Conservation (phyloP, 2,113 vertebrate genomes). For the Seriola dumerili region DNA sequence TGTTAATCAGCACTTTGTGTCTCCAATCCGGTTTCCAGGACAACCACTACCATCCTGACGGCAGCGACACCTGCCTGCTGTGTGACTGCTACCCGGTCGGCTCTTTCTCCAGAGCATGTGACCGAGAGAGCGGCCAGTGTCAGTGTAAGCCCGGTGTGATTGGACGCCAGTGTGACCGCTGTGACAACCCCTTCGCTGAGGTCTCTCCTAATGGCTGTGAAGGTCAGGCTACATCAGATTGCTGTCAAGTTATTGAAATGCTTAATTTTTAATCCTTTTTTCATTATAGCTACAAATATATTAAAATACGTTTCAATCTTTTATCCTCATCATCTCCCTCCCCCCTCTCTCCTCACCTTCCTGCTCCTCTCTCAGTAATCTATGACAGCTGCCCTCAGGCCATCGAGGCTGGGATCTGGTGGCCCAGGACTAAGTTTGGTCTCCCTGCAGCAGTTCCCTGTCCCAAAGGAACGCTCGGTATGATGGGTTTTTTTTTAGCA, state of each 20-base stretch:
- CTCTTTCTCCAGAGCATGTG: conserved; percentile 91
- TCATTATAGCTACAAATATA: conserved; percentile 20
- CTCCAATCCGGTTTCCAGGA: conserved; percentile 83
- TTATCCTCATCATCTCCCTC: conserved; percentile 32
- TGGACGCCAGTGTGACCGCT: conserved; percentile 93
- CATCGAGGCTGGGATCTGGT: conserved; percentile 94
- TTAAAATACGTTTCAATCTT: conserved; percentile 13
- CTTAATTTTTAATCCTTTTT: background rate
- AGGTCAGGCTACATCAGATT: conserved; percentile 82
- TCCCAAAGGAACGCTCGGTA: conserved; percentile 93
- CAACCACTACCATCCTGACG: conserved; percentile 89
- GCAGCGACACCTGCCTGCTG: conserved; percentile 87
- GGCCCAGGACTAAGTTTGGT: conserved; percentile 96
- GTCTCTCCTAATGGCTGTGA: conserved; percentile 93
- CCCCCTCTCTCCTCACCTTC: conserved; percentile 10
- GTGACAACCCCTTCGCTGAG: conserved; percentile 98
- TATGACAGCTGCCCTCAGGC: conserved; percentile 97
- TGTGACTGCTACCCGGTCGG: conserved; percentile 95
- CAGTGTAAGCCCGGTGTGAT: conserved; percentile 95
- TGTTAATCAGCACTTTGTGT: conserved; percentile 9
- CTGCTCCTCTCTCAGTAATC: conserved; percentile 86
- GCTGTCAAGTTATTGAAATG: background rate
- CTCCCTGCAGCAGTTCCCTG: conserved; percentile 93
- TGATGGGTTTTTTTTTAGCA: conserved; percentile 49
- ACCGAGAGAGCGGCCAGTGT: conserved; percentile 90